Evolutionary conservation across 2,113 vertebrate genomes (phyloP).

Genomic region (Microtus ochrogaster): DNA sequence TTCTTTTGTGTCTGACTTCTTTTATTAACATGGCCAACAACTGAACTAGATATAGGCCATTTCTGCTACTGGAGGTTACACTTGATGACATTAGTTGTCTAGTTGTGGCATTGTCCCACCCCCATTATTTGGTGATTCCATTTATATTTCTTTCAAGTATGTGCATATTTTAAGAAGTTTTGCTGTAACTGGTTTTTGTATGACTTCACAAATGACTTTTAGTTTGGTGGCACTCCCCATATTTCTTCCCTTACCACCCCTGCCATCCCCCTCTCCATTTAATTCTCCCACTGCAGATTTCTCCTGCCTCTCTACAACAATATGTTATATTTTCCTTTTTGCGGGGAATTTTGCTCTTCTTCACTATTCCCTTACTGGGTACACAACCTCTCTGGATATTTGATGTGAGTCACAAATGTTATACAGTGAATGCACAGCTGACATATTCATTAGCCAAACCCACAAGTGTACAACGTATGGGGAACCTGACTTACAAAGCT

Average conservation of each 20-base stretch:
- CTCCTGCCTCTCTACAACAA: neutral
- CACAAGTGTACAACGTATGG: too few relatives aligned
- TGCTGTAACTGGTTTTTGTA: neutral
- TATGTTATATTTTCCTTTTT: neutral
- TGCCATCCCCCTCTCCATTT: neutral
- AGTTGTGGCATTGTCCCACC: neutral
- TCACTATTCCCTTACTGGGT: neutral
- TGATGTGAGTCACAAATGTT: too few relatives aligned
- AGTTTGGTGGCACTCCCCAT: neutral
- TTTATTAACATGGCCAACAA: neutral
- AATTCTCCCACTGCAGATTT: neutral
- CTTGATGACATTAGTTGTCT: neutral
- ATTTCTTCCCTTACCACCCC: neutral
- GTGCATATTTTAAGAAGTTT: neutral
- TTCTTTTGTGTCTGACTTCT: neutral
- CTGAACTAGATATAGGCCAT: neutral
- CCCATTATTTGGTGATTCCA: neutral
- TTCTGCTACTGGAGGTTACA: neutral
- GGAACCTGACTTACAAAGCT: too few relatives aligned
- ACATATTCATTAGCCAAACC: too few relatives aligned
- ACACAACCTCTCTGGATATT: neutral
- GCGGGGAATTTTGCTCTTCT: neutral
- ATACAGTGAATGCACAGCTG: too few relatives aligned
- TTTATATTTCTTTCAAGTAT: neutral
- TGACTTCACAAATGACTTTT: neutral